Base-by-base conservation (phyloP, 2,888 invertebrate genomes). In the Eustalomyia histrio region DNA sequence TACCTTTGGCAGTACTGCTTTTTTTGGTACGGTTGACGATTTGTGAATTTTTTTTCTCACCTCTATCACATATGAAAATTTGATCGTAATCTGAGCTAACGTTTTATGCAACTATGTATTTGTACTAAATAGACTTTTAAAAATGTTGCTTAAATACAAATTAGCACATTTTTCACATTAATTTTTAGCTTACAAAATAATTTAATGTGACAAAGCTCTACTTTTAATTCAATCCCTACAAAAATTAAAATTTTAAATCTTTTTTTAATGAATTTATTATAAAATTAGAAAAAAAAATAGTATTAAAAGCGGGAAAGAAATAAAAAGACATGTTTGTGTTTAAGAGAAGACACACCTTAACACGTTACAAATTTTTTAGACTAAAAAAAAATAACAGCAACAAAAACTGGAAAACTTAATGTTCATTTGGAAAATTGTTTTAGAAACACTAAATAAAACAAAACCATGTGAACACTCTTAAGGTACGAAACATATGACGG, bases 281-380 rank as follows among this genome's bases (percentile, higher is more conserved):
- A 17, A 50, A 12, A 17, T 21, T 16, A 0, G 14, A 35, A 64
- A 18, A 50, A 50, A 65, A 47, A 21, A 35, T 50, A n/a, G 50
- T 58, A 67, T 74, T 52, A 29, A 67, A 67, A 58, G 65, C 74
- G 60, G 52, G 52, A 50, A 58, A 39, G n/a, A 33, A 58, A 58
- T 7, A 58, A 47, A 74, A 65, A 57, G 17, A 61, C 21, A 60
- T 33, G 60, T 53, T 57, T 24, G n/a, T 18, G n/a, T 33, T 52
- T 65, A 75, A 47, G 53, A 17, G 33, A 69, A 61, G 79, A 71
- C 79, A 79, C 79, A 79, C 75, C 79, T 79, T 75, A 71, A 71
- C 75, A 71, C 61, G 65, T 71, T 71, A 65, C 65, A 75, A 75
- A 79, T 75, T 55, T 60, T 21, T 24, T 12, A 39, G 39, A 39